phyloP scores from a whole-genome alignment of 2,113 vertebrate species.

The Rhipidura dahli region DNA sequence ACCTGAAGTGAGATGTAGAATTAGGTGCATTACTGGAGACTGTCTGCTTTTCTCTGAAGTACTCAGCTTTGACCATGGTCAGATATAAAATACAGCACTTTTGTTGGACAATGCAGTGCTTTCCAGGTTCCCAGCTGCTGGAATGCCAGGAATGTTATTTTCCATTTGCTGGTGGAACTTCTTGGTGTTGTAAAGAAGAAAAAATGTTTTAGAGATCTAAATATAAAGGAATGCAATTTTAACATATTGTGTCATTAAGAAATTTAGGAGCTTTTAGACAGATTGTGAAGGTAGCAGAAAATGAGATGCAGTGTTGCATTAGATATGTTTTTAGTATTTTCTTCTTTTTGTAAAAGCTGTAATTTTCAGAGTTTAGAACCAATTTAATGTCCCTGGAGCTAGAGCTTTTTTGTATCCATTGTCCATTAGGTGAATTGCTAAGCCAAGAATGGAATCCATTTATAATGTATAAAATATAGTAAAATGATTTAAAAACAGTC shows the following conservation, averaged over 20 bases:
- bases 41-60: not conserved
- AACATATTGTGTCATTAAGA: conserved; percentile 80
- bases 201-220: conserved; percentile 71
- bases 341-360: conserved; percentile 82
- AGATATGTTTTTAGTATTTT: conserved; percentile 84
- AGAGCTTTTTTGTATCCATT: conserved; percentile 79
- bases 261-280: conserved; percentile 80
- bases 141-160: not conserved
- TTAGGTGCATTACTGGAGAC: not conserved
- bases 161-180: conserved; percentile 16
- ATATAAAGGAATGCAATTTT: conserved; percentile 76
- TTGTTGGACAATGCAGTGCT: not conserved
- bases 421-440: conserved; percentile 84
- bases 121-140: not conserved
- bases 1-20: not conserved
- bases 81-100: not conserved
- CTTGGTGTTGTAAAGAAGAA: conserved; percentile 56
- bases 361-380: conserved; percentile 84
- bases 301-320: conserved; percentile 82
- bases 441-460: conserved; percentile 80
- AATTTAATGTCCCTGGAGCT: conserved; percentile 83
- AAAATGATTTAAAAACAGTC: conserved; percentile 79
- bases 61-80: not conserved
- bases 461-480: conserved; percentile 80
- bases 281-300: conserved; percentile 74